Evolutionary conservation across 1,140 invertebrate species (phyloP), one percentile per base, ranked within the genome.

Genomic region (Drosophila repletoides): DNA sequence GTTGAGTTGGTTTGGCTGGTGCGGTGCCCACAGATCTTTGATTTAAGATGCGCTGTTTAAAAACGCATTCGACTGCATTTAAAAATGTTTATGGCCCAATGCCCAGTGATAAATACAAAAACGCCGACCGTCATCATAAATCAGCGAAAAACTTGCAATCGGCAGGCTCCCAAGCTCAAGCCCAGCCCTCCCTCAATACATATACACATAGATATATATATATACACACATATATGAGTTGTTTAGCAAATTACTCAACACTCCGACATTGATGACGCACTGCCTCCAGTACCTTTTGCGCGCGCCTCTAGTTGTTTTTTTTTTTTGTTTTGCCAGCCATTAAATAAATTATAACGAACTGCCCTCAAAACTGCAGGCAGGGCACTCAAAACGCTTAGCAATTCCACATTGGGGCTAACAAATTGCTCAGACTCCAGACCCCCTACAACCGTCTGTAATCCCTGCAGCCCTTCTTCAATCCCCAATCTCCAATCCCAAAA

Each of bases 161-260:
- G 65, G 34, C 48, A 53, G 58, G 22, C n/a, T n/a, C n/a, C n/a
- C n/a, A n/a, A n/a, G n/a, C n/a, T n/a, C n/a, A n/a, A n/a, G n/a
- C n/a, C n/a, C n/a, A n/a, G n/a, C n/a, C n/a, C n/a, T n/a, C n/a
- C n/a, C n/a, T n/a, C n/a, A n/a, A n/a, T n/a, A n/a, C n/a, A n/a
- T n/a, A n/a, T n/a, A n/a, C n/a, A n/a, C n/a, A n/a, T n/a, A n/a
- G n/a, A n/a, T n/a, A n/a, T n/a, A n/a, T n/a, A n/a, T n/a, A n/a
- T n/a, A n/a, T n/a, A n/a, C n/a, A n/a, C n/a, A n/a, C 48, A 24
- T 46, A 72, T 51, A 59, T 53, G 34, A 52, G 55, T 55, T 86
- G 71, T 73, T 86, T 72, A 86, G 80, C 80, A 86, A 86, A 86
- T 86, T 86, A 86, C 80, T 86, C 80, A 86, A 81, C 80, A 72